Base-by-base conservation (phyloP, 2,888 invertebrate species). In the Atrina japonica region DNA sequence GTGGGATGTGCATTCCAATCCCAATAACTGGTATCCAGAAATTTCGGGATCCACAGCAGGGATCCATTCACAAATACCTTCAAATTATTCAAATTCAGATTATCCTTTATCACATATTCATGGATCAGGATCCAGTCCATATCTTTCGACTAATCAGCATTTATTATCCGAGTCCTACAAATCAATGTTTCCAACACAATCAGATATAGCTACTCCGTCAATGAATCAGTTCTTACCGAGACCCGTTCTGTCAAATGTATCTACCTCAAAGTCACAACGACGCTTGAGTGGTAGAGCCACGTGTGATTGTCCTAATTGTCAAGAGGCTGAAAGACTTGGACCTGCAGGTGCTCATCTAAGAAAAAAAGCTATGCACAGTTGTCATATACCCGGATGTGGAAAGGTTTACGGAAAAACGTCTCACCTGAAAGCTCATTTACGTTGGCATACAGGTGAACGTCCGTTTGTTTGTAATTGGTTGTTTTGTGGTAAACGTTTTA, bases 291-390 rank as follows among this genome's bases (percentile, higher is more conserved):
- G 98, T 0, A 93, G 98, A 40, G 97, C 98, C 18, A 99, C 98
- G 60, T 99, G 99, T 92, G 99, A 99, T 91, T 99, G 99, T 89
- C 99, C 99, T 66, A 99, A 99, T 92, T 99, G 99, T 90, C 97
- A 97, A 91, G 98, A 99, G 92, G 97, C 98, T 21, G 90, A 90
- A 91, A 93, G 97, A 64, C 93, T 98, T 71, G 98, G 97, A 23
- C 89, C 88, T 16, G 97, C 97, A 27, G 98, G 97, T 23, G 97
- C 88, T 56, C 85, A 88, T 63, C 75, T 90, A 25, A 75, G 89
- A 40, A 89, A 89, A 77, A 83, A 86, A 52, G 88, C 88, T 76
- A 80, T 88, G 29, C 90, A 90, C 78, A 88, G 84, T 70, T 90
- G 90, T 66, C 90, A 90, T 76, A 87, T 90, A 52, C 89, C 90